Conservation (phyloP, 2,797 vertebrate genomes). For the Tadarida brasiliensis region DNA sequence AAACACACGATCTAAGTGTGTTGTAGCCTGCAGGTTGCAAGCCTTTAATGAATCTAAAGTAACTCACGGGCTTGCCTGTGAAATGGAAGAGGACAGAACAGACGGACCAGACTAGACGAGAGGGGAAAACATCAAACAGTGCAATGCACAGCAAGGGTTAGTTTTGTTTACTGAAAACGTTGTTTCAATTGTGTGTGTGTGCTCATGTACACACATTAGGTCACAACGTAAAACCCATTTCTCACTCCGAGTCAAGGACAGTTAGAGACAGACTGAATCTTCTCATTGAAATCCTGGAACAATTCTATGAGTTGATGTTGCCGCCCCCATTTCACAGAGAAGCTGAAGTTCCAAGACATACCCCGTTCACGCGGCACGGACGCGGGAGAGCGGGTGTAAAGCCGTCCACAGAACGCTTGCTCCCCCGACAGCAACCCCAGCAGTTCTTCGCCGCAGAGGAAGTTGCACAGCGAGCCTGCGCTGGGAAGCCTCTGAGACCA, state of each 20-base stretch:
- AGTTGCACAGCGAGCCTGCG: conserved; percentile 82
- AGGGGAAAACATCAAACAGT: background rate
- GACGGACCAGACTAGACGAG: no score
- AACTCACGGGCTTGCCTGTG: background rate
- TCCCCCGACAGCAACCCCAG: background rate
- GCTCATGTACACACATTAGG: rapidly evolving
- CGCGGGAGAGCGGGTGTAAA: background rate
- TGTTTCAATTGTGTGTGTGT: background rate
- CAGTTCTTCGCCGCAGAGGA: conserved; percentile 78
- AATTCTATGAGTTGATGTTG: background rate
- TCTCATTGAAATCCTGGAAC: background rate
- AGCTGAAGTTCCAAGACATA: background rate
- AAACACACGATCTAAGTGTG: background rate
- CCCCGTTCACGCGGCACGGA: background rate
- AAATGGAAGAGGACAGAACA: background rate
- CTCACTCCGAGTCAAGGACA: background rate
- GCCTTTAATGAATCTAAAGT: background rate
- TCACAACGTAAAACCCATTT: background rate
- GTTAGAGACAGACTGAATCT: background rate
- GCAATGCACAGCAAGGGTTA: background rate
- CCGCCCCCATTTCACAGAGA: background rate
- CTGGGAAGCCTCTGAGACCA: conserved; percentile 86
- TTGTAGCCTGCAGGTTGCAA: background rate
- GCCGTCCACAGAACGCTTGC: no score
- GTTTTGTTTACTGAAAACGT: background rate